phyloP scores from a whole-genome alignment of 2,888 invertebrate species.

The Drosophila yooni region DNA sequence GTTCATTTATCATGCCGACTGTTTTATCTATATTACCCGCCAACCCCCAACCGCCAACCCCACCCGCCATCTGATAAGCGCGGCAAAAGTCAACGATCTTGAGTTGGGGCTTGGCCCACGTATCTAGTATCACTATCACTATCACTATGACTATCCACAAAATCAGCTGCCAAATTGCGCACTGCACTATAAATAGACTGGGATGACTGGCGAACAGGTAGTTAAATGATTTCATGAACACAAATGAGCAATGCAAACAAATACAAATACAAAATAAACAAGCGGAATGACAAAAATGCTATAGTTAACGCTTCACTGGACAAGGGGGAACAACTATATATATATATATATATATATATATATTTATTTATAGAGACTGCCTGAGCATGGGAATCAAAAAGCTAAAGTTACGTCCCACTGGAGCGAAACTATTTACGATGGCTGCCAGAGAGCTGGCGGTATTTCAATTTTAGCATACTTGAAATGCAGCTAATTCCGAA shows the following conservation, averaged over 20 bases:
- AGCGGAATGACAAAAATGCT: conserved; percentile 51
- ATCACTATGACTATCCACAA: conserved; percentile 1
- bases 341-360: neutral
- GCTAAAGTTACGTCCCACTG: conserved; percentile 29
- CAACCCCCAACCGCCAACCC: neutral
- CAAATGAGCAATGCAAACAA: conserved; percentile 44
- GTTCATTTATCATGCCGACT: conserved; percentile 68
- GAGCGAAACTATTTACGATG: conserved; percentile 1
- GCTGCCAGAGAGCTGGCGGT: neutral
- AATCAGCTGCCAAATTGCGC: conserved; percentile 37
- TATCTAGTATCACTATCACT: neutral
- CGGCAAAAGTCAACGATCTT: conserved; percentile 50
- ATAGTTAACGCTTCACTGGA: conserved; percentile 50
- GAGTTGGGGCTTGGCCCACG: conserved; percentile 8
- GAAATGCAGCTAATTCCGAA: neutral
- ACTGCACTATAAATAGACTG: conserved; percentile 45
- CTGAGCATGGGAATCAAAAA: conserved; percentile 24
- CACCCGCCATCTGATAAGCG: conserved; percentile 29
- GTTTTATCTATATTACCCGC: conserved; percentile 52
- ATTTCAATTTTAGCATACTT: neutral
- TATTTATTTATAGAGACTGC: neutral
- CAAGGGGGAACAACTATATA: neutral
- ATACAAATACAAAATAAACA: conserved; percentile 37
- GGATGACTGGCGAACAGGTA: conserved; percentile 46
- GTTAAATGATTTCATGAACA: conserved; percentile 54